A percentile compares a stretch with the other conserved stretches of the same genome.
phyloP scores from a whole-genome alignment of 1,140 invertebrate genomes.

The Callitettix versicolor region DNA sequence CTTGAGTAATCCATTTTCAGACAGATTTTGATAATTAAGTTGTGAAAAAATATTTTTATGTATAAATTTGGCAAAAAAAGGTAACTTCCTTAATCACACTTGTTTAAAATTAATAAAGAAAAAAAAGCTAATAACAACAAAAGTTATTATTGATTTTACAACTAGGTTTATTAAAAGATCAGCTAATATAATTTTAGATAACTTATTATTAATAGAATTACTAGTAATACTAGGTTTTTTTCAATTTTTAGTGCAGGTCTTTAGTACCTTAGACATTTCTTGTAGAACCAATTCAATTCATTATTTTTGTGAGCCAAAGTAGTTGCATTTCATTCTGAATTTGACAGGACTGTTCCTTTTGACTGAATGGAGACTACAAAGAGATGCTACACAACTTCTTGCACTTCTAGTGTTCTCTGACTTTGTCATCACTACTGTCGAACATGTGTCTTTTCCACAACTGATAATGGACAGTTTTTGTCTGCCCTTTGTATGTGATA shows the following conservation, averaged over 20 bases:
- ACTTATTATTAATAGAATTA: no score
- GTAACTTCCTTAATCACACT: no score
- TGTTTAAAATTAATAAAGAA: not conserved
- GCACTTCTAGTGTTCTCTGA: constrained; percentile 38
- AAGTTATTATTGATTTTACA: not conserved
- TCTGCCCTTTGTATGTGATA: constrained; percentile 37
- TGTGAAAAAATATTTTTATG: no score
- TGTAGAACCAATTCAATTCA: no score
- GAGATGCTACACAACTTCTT: constrained; percentile 36
- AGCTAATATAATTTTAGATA: no score
- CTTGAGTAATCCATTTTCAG: no score
- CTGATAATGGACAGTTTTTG: constrained; percentile 34
- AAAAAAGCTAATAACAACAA: not conserved
- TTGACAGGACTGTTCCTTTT: constrained; percentile 44
- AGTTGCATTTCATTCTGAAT: constrained; percentile 19
- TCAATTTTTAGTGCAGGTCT: no score
- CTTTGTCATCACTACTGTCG: constrained; percentile 32
- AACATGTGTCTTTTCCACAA: constrained; percentile 35
- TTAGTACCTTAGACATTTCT: no score
- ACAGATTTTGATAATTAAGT: no score
- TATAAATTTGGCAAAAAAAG: no score
- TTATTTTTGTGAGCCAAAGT: no score
- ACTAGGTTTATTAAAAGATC: no score
- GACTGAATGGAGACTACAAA: constrained; percentile 38
- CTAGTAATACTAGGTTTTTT: not conserved